These are phyloP conservation scores for Papilio xuthus DNA, from an alignment of 1,140 invertebrate genomes.

Conservation along the genomic window DNA sequence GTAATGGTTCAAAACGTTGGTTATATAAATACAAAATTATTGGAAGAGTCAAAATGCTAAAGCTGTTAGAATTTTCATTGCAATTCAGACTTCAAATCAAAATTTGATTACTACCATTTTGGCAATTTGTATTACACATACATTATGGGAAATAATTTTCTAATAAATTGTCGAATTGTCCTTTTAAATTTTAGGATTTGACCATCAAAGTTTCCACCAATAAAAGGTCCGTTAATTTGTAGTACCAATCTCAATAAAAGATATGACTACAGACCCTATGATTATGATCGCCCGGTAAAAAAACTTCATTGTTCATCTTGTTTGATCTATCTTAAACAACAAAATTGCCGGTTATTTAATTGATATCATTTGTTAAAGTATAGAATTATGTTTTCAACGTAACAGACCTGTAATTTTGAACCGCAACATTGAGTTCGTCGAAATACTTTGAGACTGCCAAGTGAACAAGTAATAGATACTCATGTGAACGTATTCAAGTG, in stretches of 20 bases:
- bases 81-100: neutral
- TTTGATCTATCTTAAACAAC: conserved; percentile 18
- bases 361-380: conserved; percentile 41
- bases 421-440: conserved; percentile 11
- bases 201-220: neutral
- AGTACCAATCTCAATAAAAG: neutral
- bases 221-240: neutral
- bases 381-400: conserved; percentile 46
- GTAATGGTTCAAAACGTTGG: neutral
- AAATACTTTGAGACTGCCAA: conserved; percentile 18
- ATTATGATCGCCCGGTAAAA: neutral
- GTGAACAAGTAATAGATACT: conserved; percentile 36
- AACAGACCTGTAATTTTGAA: conserved; percentile 26
- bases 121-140: too few relatives aligned
- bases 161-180: neutral
- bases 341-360: conserved; percentile 18
- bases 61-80: neutral
- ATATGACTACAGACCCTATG: neutral
- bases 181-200: too few relatives aligned
- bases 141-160: neutral
- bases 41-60: neutral
- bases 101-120: neutral
- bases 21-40: neutral
- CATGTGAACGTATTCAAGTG: conserved; percentile 56
- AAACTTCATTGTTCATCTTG: neutral